Conservation (phyloP, 2,888 invertebrate genomes). For the Sthenelais limicola region DNA sequence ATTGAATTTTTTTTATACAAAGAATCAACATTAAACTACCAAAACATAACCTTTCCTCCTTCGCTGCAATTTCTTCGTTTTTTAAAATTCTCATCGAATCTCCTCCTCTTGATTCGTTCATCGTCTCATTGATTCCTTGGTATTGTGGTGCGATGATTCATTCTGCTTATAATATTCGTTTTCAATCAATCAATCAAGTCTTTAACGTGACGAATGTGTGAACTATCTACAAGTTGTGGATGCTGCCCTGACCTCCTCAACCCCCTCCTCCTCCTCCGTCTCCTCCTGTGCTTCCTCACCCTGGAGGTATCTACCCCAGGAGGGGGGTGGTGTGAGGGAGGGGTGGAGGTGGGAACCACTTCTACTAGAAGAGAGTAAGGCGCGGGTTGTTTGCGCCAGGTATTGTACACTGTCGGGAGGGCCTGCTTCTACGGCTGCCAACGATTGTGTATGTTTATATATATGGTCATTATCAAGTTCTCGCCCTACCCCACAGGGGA, state of each 20-base stretch:
- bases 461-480: no score
- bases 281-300: background rate
- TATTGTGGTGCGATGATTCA: no score
- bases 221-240: conserved; percentile 31
- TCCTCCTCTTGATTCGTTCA: conserved; percentile 3
- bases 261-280: background rate
- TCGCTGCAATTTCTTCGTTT: conserved; percentile 1
- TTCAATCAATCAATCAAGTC: no score
- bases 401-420: no score
- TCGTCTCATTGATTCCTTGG: background rate
- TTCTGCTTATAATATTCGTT: no score
- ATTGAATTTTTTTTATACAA: background rate
- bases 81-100: background rate
- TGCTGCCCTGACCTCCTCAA: background rate
- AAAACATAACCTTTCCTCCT: conserved; percentile 6
- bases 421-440: conserved; percentile 19
- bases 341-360: no score
- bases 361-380: no score
- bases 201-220: no score
- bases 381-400: conserved; percentile 31
- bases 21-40: conserved; percentile 18
- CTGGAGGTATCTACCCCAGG: background rate
- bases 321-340: no score
- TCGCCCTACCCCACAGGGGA: conserved; percentile 19
- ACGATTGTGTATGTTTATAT: no score